phyloP scores from a whole-genome alignment of 1,140 invertebrate species.

The Parasteatoda tepidariorum region DNA sequence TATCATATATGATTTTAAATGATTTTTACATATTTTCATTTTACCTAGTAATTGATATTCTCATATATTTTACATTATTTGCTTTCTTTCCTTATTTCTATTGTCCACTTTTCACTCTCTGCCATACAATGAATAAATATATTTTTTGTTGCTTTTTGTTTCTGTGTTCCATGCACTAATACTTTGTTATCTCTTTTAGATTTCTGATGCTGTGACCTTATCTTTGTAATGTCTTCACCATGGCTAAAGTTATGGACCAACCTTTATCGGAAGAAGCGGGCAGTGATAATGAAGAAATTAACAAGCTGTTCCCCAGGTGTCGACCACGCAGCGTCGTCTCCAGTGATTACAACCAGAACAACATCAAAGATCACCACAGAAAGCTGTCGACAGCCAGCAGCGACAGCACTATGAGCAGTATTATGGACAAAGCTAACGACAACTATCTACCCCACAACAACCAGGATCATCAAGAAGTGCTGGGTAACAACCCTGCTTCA shows the following conservation, averaged over 20 bases:
- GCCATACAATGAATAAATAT: not conserved
- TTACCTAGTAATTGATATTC: not conserved
- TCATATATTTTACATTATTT: not conserved
- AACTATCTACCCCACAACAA: conserved; percentile 62
- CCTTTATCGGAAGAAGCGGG: conserved; percentile 62
- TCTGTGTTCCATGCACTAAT: not conserved
- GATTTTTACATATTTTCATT: not conserved
- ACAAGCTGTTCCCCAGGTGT: conserved; percentile 84
- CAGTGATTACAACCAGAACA: conserved; percentile 69
- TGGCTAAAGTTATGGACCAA: conserved; percentile 61
- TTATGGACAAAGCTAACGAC: conserved; percentile 63
- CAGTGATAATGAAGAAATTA: conserved; percentile 79
- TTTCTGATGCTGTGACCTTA: conserved; percentile 19
- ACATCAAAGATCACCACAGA: conserved; percentile 54
- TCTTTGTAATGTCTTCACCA: conserved; percentile 59
- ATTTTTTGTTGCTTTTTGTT: not conserved
- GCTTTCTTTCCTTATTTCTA: too few species aligned
- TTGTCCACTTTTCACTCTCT: too few species aligned
- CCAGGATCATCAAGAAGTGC: conserved; percentile 20
- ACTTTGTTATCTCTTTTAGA: not conserved
- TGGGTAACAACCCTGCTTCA: conserved; percentile 26
- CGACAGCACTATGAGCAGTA: conserved; percentile 63
- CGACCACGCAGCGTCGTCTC: conserved; percentile 72
- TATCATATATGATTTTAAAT: not conserved
- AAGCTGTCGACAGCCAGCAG: conserved; percentile 62